Conservation (phyloP, 2,113 vertebrate species). For the Gallinago paraguaiae region DNA sequence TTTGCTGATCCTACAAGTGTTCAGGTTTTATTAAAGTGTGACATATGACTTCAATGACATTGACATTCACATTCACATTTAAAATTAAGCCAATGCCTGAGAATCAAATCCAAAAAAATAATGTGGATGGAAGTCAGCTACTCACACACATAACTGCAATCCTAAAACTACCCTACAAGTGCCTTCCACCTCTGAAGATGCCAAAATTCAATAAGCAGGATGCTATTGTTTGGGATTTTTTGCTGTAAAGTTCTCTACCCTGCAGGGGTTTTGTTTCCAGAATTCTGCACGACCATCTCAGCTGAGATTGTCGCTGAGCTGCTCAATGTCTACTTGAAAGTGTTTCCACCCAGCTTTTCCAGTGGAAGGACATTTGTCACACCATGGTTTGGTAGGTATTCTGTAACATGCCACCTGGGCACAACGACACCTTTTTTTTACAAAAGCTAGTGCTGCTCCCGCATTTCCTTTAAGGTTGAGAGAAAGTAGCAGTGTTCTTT, state of each 20-base stretch:
- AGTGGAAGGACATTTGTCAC: not conserved
- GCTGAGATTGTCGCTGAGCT: not conserved
- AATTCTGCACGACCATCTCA: not conserved
- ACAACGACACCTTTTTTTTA: not conserved
- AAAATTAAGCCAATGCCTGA: not conserved
- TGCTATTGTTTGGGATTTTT: fast-evolving
- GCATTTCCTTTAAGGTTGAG: not conserved
- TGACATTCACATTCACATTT: not conserved
- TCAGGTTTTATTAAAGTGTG: not conserved
- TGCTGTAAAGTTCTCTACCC: not conserved
- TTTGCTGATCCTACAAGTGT: not conserved
- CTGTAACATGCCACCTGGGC: not conserved
- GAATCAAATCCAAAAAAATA: not conserved
- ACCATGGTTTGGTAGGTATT: not conserved
- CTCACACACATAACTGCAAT: not conserved
- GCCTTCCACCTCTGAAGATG: not conserved
- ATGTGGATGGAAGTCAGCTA: not conserved
- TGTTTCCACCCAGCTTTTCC: not conserved
- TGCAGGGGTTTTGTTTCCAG: not conserved
- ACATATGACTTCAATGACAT: not conserved
- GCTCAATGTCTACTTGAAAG: not conserved
- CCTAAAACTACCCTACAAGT: not conserved
- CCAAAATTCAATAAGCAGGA: not conserved
- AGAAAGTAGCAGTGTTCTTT: not conserved
- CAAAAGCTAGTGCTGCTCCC: not conserved